phyloP scores from a whole-genome alignment of 2,113 vertebrate genomes.

The Hippocampus barbouri region DNA sequence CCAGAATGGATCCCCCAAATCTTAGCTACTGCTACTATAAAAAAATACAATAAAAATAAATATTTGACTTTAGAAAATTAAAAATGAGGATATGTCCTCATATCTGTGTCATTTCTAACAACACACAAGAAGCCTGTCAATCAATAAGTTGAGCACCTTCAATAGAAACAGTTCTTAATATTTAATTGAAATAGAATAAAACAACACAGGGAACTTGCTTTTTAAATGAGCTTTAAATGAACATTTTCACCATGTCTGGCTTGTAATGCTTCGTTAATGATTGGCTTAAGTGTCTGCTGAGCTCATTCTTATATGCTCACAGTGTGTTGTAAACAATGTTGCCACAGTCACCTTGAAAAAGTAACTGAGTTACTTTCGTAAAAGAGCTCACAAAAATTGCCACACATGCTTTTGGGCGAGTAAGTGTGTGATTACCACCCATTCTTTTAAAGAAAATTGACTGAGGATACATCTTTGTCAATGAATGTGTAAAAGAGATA shows the following conservation, averaged over 20 bases:
- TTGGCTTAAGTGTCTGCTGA: background rate
- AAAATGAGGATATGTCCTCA: too few species aligned
- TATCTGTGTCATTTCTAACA: too few species aligned
- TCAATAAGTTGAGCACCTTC: background rate
- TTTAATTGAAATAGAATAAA: background rate
- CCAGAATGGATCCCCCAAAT: too few species aligned
- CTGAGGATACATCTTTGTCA: background rate
- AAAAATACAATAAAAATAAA: too few species aligned
- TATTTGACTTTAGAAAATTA: too few species aligned
- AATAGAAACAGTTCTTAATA: background rate
- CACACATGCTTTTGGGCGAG: background rate
- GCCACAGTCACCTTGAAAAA: too few species aligned
- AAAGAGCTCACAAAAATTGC: background rate
- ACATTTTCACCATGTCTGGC: background rate
- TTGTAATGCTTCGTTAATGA: background rate
- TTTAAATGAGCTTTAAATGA: background rate
- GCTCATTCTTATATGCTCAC: background rate
- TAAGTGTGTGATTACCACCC: background rate
- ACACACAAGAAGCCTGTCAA: too few species aligned
- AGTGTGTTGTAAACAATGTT: background rate
- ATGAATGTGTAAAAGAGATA: background rate
- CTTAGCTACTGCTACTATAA: too few species aligned
- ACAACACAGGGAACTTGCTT: background rate
- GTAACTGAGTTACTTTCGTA: background rate
- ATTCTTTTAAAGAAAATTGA: background rate